Evolutionary conservation across 1,140 invertebrate species (phyloP).

Genomic region (Lepidurus couesii): DNA sequence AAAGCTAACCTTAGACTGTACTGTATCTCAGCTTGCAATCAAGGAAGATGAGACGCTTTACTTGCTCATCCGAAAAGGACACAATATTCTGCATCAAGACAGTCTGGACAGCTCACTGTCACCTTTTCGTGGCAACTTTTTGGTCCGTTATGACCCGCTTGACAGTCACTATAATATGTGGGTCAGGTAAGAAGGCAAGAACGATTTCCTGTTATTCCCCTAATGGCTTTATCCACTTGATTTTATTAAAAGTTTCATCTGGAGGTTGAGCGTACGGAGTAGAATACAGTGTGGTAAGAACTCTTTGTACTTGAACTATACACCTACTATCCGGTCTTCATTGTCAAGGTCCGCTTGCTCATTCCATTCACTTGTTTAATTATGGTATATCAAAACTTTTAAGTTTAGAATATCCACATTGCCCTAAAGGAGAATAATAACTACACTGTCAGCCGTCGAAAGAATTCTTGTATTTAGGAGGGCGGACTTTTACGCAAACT

Average conservation of each 20-base stretch:
- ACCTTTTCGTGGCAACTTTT: neutral
- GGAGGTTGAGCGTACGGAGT: neutral
- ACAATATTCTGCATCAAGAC: neutral
- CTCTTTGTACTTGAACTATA: neutral
- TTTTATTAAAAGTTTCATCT: neutral
- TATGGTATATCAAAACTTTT: too few relatives aligned
- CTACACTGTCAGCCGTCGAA: too few relatives aligned
- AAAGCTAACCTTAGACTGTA: too few relatives aligned
- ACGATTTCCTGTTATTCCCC: neutral
- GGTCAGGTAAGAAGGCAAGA: neutral
- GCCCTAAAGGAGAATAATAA: too few relatives aligned
- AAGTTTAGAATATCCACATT: too few relatives aligned
- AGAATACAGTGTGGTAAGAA: neutral
- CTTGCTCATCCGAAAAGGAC: neutral
- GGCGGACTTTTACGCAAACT: too few relatives aligned
- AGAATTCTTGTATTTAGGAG: too few relatives aligned
- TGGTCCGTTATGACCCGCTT: slow-evolving; percentile 6
- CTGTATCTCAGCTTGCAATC: too few relatives aligned
- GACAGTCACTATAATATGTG: neutral
- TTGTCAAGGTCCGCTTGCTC: neutral
- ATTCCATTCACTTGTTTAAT: neutral
- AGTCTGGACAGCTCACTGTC: neutral
- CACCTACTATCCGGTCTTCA: neutral
- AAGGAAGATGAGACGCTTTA: neutral
- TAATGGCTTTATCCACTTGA: neutral